Base-by-base conservation (phyloP, 2,113 vertebrate species). In the Archocentrus centrarchus region DNA sequence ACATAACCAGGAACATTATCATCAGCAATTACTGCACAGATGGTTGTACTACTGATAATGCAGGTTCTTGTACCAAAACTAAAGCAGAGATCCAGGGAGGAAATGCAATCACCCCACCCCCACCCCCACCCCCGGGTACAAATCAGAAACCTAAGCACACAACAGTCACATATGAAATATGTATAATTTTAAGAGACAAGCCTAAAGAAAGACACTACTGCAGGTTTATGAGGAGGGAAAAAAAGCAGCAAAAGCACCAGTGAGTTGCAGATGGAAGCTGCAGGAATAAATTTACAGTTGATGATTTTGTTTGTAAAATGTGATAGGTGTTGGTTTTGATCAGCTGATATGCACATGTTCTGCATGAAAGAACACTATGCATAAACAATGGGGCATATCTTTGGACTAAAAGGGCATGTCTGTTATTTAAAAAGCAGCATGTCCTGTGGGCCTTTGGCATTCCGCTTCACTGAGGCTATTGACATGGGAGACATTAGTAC, bases 341-440 rank as follows among this genome's bases (percentile, higher is more conserved):
- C 59, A 61, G 64, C n/a, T 75, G 35, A 86, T 70, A 59, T 27
- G 22, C 59, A 24, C 2, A 4, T 7, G 66, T 85, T 78, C 15
- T 73, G 76, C 44, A 58, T 77, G 24, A 73, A 30, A 24, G 14
- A 62, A 39, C 8, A 15, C 68, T 64, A 63, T 63, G 59, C 27
- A 82, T 82, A 57, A 77, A 80, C 35, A 77, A 64, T 77, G 37
- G 50, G 20, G 15, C 62, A 39, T 37, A 27, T 80, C 75, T 77
- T 68, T 80, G 57, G 22, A 80, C 61, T 73, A 44, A 82, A 75
- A 81, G 60, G 59, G 27, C 75, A 77, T 24, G 66, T 80, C 55
- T 77, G 41, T 86, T 77, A 89, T 86, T 83, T 77, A 63, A 79
- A 79, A 82, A 62, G 11, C 32, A 78, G 53, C 79, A 47, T 75